Evolutionary conservation across 1,140 invertebrate genomes (phyloP).

Genomic region (Diabrotica virgifera): DNA sequence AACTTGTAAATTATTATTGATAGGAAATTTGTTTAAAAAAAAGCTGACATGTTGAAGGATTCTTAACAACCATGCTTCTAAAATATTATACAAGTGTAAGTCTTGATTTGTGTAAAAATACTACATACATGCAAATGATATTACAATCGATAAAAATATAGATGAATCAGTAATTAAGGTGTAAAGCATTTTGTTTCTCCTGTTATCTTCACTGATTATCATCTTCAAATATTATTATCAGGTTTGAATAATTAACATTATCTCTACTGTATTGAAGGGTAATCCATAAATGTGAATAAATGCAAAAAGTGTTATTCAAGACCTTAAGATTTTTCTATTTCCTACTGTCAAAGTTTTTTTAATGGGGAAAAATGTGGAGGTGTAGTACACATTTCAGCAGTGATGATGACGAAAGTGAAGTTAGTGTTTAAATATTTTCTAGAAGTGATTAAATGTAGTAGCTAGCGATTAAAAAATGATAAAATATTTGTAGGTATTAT

Average conservation of each 20-base stretch:
- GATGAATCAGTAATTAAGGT: neutral
- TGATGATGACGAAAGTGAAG: neutral
- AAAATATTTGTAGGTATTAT: too few species aligned
- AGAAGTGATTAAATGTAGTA: too few species aligned
- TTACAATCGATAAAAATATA: neutral
- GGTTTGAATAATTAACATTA: neutral
- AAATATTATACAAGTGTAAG: too few species aligned
- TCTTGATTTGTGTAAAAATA: too few species aligned
- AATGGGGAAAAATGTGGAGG: neutral
- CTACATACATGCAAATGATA: too few species aligned
- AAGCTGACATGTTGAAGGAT: too few species aligned
- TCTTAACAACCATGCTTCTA: too few species aligned
- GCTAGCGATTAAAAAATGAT: too few species aligned
- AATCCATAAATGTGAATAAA: neutral
- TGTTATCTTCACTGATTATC: neutral
- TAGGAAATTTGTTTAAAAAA: too few species aligned
- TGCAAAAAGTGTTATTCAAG: neutral
- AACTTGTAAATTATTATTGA: too few species aligned
- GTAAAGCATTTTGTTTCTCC: neutral
- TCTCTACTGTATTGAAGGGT: neutral
- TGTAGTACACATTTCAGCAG: neutral
- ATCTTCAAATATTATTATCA: neutral
- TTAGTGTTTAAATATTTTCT: neutral
- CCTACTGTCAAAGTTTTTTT: too few species aligned
- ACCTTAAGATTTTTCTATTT: too few species aligned